Evolutionary conservation across 1,140 invertebrate species (phyloP).

Genomic region (Zelostemma sp.): DNA sequence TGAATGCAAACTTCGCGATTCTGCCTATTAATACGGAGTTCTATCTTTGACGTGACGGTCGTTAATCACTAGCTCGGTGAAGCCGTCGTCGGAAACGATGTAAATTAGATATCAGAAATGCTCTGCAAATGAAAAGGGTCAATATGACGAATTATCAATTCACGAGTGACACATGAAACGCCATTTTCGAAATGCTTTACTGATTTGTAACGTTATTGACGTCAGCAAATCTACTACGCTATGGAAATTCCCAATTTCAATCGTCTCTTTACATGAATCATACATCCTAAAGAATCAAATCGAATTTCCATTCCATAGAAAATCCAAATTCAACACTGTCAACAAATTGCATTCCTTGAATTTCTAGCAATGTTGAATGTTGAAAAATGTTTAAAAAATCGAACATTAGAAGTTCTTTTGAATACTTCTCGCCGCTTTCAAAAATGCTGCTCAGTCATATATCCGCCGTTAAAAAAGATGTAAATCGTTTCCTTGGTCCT

Average conservation of each 20-base stretch:
- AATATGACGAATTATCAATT: conserved; percentile 38
- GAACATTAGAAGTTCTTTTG: no score
- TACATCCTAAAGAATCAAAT: no score
- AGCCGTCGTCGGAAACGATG: conserved; percentile 17
- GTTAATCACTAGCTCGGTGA: conserved; percentile 21
- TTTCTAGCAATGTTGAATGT: no score
- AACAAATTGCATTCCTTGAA: no score
- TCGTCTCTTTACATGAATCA: no score
- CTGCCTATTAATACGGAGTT: conserved; percentile 23
- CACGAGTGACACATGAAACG: conserved; percentile 24
- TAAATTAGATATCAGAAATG: conserved; percentile 36
- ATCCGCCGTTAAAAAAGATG: no score
- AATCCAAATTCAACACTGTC: no score
- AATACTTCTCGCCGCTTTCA: no score
- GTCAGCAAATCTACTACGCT: conserved; percentile 18
- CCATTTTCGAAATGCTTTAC: conserved; percentile 16
- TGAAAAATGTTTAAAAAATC: no score
- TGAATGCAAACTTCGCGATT: conserved; percentile 20
- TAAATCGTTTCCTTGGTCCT: background rate
- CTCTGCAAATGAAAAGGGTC: conserved; percentile 19
- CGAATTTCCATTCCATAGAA: no score
- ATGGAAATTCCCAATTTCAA: no score
- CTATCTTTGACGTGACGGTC: conserved; percentile 29
- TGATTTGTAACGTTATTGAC: conserved; percentile 16
- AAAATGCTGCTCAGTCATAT: no score